Conservation (phyloP, 2,888 invertebrate species). For the Metopia argyrocephala region DNA sequence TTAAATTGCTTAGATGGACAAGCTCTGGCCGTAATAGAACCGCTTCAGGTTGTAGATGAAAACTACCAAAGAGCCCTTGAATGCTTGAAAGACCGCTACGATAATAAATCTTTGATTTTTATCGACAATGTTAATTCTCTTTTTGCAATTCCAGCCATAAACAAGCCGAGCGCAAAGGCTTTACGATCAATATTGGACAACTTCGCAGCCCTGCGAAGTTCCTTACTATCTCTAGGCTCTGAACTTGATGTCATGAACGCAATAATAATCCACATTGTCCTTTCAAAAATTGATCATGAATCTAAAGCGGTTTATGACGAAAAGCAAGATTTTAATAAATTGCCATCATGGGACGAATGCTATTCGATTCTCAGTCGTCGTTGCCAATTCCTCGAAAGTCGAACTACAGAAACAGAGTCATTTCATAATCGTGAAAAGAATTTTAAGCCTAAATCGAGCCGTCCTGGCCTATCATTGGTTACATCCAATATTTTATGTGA, state of each 20-base stretch:
- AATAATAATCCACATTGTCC: background rate
- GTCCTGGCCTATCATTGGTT: background rate
- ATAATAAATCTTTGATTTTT: conserved; percentile 11
- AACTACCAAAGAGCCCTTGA: background rate
- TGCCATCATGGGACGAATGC: background rate
- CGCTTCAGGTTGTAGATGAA: conserved; percentile 14
- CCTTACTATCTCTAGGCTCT: no score
- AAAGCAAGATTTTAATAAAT: background rate
- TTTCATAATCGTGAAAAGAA: background rate
- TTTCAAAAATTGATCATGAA: background rate
- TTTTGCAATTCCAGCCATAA: background rate
- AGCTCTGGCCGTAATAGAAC: conserved; percentile 20
- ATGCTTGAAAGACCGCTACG: conserved; percentile 9
- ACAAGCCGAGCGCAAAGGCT: no score
- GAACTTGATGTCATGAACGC: no score
- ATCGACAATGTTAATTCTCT: background rate
- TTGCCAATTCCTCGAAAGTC: background rate
- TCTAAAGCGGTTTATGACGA: background rate
- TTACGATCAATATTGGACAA: no score
- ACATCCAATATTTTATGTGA: background rate
- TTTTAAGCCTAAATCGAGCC: background rate
- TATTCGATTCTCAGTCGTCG: background rate
- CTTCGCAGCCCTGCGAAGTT: no score
- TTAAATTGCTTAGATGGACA: conserved; percentile 27
- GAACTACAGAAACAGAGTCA: background rate